Evolutionary conservation across 2,888 invertebrate species (phyloP).

Genomic region (Molanna angustata): DNA sequence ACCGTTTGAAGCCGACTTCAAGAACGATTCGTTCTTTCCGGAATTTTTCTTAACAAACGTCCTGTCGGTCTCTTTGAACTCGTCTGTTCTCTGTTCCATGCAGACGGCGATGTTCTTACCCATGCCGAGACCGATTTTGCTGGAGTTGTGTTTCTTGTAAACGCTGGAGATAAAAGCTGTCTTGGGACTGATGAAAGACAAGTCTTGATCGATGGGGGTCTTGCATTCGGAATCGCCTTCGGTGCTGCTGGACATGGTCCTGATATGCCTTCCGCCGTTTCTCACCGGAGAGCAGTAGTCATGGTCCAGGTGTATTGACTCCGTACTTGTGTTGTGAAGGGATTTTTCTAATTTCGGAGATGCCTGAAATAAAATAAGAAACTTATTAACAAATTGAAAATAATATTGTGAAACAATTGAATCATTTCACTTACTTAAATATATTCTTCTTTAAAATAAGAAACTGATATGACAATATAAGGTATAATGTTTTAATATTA

Average conservation of each 20-base stretch:
- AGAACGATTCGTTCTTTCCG: conserved; percentile 4
- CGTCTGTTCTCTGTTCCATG: conserved; percentile 14
- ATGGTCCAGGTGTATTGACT: conserved; percentile 53
- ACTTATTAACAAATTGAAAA: not conserved
- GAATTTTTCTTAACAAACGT: not conserved
- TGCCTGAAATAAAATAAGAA: not conserved
- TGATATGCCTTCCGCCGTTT: conserved; percentile 33
- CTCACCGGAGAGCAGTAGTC: conserved; percentile 50
- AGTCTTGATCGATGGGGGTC: conserved; percentile 27
- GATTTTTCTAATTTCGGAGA: conserved; percentile 12
- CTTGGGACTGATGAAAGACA: conserved; percentile 26
- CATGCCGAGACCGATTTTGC: conserved; percentile 37
- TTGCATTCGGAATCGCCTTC: conserved; percentile 35
- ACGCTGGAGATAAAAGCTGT: conserved; percentile 22
- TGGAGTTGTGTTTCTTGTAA: conserved; percentile 20
- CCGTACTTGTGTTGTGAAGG: conserved; percentile 11
- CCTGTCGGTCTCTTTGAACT: conserved; percentile 9
- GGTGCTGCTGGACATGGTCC: conserved; percentile 32
- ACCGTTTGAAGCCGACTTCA: conserved; percentile 1
- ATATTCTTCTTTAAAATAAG: no score
- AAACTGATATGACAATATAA: no score
- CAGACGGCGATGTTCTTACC: conserved; percentile 36
- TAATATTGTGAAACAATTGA: not conserved
- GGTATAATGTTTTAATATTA: no score
- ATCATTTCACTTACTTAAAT: conserved; percentile 19